Base-by-base conservation (phyloP, 1,140 invertebrate species). In the Elymnias hypermnestra region DNA sequence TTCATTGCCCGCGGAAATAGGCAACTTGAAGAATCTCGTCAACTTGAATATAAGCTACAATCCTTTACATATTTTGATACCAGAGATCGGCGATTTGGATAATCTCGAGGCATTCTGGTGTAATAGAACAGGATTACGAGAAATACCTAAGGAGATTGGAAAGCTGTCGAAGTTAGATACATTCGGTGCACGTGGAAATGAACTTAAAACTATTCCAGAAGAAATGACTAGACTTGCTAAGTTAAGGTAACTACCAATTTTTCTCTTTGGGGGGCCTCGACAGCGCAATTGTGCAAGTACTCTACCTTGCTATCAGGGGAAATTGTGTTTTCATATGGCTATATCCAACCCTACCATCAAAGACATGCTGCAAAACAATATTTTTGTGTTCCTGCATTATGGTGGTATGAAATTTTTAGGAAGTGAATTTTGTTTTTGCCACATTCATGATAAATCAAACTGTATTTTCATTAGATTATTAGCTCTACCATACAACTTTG, bases 31-130 rank as follows among this genome's bases (percentile, higher is more conserved):
- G 49, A 89, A 90, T 64, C 84, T 97, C 15, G 87, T 93, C 46
- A 94, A 90, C 53, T 86, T 97, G 29, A 95, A 97, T 72, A 79
- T 97, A 29, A 94, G 94, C 51, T 89, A 93, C 45, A 97, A 97
- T 77, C 93, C 92, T 52, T 88, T 97, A 14, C 83, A 79, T 33
- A 70, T 70, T 3, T 71, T 97, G 39, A 92, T 94, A 8, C 73
- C 88, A 7, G 87, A 90, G 60, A 90, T 97, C 54, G 91, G 91
- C 12, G 73, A 84, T n/a, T 91, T 96, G 57, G 87, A 82, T n/a
- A 88, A 89, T 42, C 73, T 97, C 39, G 95, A 95, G 73, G 90
- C 90, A 37, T 88, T 97, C 36, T 92, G 91, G 83, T 87, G 94
- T 38, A 91, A 92, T 59, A 87, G 87, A 40, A 92, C 77, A 64